Conservation (phyloP, 1,140 invertebrate genomes). For the Palaemon carinicauda region DNA sequence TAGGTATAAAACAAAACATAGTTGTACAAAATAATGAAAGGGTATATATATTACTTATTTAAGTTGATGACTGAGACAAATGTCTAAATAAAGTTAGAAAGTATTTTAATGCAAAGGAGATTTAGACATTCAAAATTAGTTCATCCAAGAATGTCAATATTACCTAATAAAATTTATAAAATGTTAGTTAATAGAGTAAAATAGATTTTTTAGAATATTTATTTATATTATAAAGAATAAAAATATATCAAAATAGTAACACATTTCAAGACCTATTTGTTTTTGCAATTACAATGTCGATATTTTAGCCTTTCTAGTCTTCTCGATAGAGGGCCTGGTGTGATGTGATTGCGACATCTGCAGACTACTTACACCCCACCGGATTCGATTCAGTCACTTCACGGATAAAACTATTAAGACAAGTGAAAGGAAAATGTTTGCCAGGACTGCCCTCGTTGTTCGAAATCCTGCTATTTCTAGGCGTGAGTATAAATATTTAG, state of each 20-base stretch:
- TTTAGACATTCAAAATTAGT: neutral
- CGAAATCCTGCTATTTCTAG: neutral
- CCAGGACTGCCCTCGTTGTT: slow-evolving; percentile 16
- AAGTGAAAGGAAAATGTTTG: slow-evolving; percentile 29
- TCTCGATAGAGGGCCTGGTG: neutral
- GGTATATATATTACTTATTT: too few relatives aligned
- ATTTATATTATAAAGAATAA: neutral
- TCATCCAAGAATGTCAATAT: too few relatives aligned
- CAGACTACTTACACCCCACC: neutral
- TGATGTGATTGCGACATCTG: neutral
- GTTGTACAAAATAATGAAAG: too few relatives aligned
- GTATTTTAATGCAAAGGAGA: neutral
- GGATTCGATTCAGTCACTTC: neutral
- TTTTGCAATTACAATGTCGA: slow-evolving; percentile 4
- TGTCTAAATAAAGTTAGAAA: too few relatives aligned
- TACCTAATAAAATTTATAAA: too few relatives aligned
- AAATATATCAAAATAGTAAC: neutral
- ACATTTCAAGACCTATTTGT: neutral
- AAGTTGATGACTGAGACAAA: too few relatives aligned
- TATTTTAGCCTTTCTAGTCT: neutral
- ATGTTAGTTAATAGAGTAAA: too few relatives aligned
- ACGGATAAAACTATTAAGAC: neutral
- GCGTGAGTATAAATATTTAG: neutral
- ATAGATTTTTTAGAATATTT: neutral
- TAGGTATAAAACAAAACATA: too few relatives aligned